Evolutionary conservation across 2,888 invertebrate species (phyloP).

Genomic region (Sinotaia quadrata): DNA sequence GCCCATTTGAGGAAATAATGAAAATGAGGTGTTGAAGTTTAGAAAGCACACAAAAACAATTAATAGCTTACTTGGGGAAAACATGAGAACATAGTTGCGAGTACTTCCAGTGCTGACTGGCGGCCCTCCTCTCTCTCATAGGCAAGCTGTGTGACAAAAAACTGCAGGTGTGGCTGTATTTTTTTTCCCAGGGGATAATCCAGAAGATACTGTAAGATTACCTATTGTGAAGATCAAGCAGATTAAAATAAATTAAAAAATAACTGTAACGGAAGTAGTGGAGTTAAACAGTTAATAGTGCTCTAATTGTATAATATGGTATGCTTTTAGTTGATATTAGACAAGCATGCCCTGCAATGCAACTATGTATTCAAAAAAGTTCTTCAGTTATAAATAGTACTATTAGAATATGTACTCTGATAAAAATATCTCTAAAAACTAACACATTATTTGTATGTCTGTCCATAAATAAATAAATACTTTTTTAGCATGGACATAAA

Average conservation of each 20-base stretch:
- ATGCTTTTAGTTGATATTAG: not conserved
- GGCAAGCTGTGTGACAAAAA: slow-evolving; percentile 86
- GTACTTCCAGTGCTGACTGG: slow-evolving; percentile 88
- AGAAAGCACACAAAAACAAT: slow-evolving; percentile 43
- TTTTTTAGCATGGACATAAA: no score
- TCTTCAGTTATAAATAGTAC: no score
- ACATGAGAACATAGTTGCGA: slow-evolving; percentile 83
- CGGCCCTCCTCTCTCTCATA: slow-evolving; percentile 88
- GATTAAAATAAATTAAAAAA: no score
- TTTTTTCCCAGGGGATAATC: slow-evolving; percentile 88
- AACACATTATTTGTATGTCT: no score
- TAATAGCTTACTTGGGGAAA: slow-evolving; percentile 79
- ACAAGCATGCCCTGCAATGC: no score
- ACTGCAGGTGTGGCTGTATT: slow-evolving; percentile 82
- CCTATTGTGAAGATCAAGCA: no score
- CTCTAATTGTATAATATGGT: not conserved
- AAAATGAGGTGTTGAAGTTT: not conserved
- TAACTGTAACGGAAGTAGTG: no score
- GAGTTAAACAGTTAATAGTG: not conserved
- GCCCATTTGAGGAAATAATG: no score
- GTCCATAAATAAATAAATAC: no score
- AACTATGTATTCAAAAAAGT: no score
- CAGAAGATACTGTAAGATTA: slow-evolving; percentile 83
- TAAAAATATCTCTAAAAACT: no score
- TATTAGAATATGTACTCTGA: no score